These are phyloP conservation scores for Drosophila cracens DNA, from an alignment of 2,888 invertebrate species.

Conservation along the genomic window DNA sequence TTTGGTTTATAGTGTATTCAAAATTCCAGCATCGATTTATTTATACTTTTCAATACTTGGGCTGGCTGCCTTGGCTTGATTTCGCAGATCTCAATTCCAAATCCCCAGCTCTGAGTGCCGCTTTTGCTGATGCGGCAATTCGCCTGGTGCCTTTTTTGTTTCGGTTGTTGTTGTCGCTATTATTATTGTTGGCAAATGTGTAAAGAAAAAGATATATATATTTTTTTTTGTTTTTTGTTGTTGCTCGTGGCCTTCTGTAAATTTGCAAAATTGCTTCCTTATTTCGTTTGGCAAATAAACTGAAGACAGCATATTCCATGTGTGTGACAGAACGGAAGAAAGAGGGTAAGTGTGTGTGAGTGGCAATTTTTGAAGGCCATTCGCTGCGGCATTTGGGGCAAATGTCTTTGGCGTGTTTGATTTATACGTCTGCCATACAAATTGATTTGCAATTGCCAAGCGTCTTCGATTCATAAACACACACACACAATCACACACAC, in stretches of 20 bases:
- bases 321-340: neutral
- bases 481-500: slow-evolving; percentile 3
- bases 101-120: slow-evolving; percentile 35
- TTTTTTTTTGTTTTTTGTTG: slow-evolving; percentile 24
- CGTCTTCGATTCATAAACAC: slow-evolving; percentile 35
- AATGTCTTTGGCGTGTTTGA: slow-evolving; percentile 71
- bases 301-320: slow-evolving; percentile 46
- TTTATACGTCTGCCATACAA: slow-evolving; percentile 65
- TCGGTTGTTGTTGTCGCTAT: slow-evolving; percentile 20
- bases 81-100: slow-evolving; percentile 38
- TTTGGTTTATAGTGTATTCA: slow-evolving; percentile 18
- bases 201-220: slow-evolving; percentile 42
- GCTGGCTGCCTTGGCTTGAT: slow-evolving; percentile 34
- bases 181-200: slow-evolving; percentile 53
- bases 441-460: slow-evolving; percentile 76
- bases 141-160: slow-evolving; percentile 21
- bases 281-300: slow-evolving; percentile 80
- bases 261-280: slow-evolving; percentile 81
- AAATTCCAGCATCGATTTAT: neutral
- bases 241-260: slow-evolving; percentile 58
- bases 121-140: slow-evolving; percentile 57
- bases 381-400: slow-evolving; percentile 61
- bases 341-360: slow-evolving; percentile 16
- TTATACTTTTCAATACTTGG: slow-evolving; percentile 19
- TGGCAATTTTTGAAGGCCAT: slow-evolving; percentile 60